Evolutionary conservation across 2,797 vertebrate genomes (phyloP).

Genomic region (Sebastes vulpes): DNA sequence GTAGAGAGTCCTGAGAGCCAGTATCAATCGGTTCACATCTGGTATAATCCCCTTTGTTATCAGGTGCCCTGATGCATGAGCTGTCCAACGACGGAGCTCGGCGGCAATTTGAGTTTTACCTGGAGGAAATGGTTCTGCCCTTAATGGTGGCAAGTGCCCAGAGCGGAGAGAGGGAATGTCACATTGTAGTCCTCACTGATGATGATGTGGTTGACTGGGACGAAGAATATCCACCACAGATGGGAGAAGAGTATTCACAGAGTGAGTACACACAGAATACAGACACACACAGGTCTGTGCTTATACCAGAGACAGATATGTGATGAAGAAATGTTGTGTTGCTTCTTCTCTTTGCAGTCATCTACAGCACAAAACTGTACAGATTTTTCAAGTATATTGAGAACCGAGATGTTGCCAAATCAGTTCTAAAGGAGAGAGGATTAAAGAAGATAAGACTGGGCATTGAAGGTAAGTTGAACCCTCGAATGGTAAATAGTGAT

Average conservation of each 20-base stretch:
- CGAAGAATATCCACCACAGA: slow-evolving; percentile 98
- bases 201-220: slow-evolving; percentile 99
- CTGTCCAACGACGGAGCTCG: slow-evolving; percentile 98
- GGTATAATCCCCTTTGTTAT: not conserved
- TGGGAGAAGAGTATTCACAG: slow-evolving; percentile 99
- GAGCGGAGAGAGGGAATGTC: slow-evolving; percentile 96
- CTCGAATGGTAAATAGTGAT: not conserved
- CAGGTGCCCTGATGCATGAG: slow-evolving; percentile 99
- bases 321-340: not conserved
- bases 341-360: slow-evolving; percentile 87
- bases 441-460: slow-evolving; percentile 98
- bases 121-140: slow-evolving; percentile 98
- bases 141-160: slow-evolving; percentile 98
- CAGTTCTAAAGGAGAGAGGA: slow-evolving; percentile 96
- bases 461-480: slow-evolving; percentile 92
- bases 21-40: not conserved
- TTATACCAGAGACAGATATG: not conserved
- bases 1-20: not conserved
- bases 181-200: slow-evolving; percentile 98
- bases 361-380: slow-evolving; percentile 99
- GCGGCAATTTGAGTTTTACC: slow-evolving; percentile 96
- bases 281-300: not conserved
- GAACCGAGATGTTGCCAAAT: slow-evolving; percentile 98
- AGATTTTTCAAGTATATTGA: slow-evolving; percentile 99
- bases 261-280: slow-evolving; percentile 84